phyloP scores from a whole-genome alignment of 2,797 vertebrate species.

The Champsocephalus gunnari region DNA sequence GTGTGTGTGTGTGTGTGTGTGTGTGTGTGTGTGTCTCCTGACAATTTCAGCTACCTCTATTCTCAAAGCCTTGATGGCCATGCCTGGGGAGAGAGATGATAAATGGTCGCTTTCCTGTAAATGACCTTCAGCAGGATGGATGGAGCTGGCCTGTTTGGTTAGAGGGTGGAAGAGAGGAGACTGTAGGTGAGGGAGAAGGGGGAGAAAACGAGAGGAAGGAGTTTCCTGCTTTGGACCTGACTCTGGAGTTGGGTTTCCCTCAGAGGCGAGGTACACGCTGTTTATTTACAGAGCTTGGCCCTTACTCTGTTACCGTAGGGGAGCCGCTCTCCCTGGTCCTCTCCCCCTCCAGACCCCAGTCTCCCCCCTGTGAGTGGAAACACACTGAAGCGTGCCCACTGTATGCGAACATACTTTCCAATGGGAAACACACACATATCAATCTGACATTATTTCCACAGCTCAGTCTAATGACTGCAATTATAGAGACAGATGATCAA shows the following conservation, averaged over 20 bases:
- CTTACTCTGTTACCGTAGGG: constrained; percentile 52
- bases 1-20: constrained; percentile 4
- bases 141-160: constrained; percentile 73
- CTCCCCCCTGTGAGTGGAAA: constrained; percentile 64
- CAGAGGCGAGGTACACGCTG: constrained; percentile 60
- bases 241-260: constrained; percentile 72
- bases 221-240: constrained; percentile 72
- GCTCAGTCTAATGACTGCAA: constrained; percentile 34
- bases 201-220: constrained; percentile 32
- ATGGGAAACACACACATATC: constrained; percentile 37
- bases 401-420: constrained; percentile 52
- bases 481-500: constrained; percentile 64
- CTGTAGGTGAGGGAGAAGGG: constrained; percentile 40
- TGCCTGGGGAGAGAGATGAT: constrained; percentile 70
- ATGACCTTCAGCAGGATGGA: constrained; percentile 71
- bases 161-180: constrained; percentile 65
- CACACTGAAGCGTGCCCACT: constrained; percentile 49
- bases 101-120: constrained; percentile 80
- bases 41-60: constrained; percentile 42
- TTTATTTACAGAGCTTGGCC: constrained; percentile 80
- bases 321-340: constrained; percentile 23
- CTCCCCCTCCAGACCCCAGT: constrained; percentile 24
- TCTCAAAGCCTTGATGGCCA: constrained; percentile 46
- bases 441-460: constrained; percentile 42
- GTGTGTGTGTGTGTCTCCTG: background rate